A percentile compares a stretch with the other conserved stretches of the same genome.
phyloP scores from a whole-genome alignment of 2,888 invertebrate species.

The Cacoxenus indagator region DNA sequence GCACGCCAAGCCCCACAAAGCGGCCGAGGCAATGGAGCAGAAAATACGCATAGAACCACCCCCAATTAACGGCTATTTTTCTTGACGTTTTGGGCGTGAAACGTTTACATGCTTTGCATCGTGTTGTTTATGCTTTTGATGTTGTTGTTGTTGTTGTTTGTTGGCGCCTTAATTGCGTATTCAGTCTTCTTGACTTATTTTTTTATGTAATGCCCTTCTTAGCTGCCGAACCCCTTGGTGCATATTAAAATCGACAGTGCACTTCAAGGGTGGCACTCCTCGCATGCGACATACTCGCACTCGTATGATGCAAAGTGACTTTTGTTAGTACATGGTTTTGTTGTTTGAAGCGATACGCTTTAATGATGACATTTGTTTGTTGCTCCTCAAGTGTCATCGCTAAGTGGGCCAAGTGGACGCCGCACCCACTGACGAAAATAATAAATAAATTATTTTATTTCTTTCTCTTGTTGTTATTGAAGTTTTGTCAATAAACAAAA shows the following conservation, averaged over 20 bases:
- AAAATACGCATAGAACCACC: not conserved
- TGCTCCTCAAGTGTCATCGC: not conserved
- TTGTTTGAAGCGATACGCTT: not conserved
- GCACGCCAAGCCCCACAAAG: slow-evolving; percentile 43
- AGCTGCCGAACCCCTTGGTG: not conserved
- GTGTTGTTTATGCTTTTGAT: not conserved
- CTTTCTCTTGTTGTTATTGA: too few relatives aligned
- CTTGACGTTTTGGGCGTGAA: not conserved
- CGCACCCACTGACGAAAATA: not conserved
- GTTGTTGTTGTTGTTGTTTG: not conserved
- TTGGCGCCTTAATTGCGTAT: slow-evolving; percentile 1
- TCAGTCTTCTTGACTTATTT: slow-evolving; percentile 1
- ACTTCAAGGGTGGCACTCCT: too few relatives aligned
- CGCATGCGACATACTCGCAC: not conserved
- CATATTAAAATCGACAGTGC: too few relatives aligned
- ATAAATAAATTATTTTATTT: slow-evolving; percentile 19
- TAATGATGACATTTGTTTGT: slow-evolving; percentile 20
- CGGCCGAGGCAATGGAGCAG: slow-evolving; percentile 11
- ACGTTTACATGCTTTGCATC: not conserved
- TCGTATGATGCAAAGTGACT: not conserved
- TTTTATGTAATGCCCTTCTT: slow-evolving; percentile 22
- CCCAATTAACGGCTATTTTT: not conserved
- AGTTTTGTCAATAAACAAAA: too few relatives aligned
- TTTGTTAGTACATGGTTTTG: not conserved
- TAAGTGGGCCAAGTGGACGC: not conserved